Percentiles rank a stretch among this genome's conserved stretches.
phyloP scores from a whole-genome alignment of 2,888 invertebrate genomes.

The Rhaphigaster nebulosa region DNA sequence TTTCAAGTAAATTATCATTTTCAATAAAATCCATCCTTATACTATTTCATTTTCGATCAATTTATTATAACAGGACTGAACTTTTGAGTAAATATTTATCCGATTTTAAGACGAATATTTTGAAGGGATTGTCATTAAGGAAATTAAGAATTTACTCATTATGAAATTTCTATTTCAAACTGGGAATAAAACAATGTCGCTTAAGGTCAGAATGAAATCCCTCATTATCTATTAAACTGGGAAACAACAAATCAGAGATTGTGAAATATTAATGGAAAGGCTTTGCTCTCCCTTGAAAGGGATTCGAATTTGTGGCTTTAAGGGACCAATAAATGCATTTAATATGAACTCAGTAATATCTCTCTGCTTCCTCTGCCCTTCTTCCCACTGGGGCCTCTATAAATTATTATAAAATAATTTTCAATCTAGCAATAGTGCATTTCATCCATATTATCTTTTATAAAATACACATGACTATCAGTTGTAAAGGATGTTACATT shows the following conservation, averaged over 20 bases:
- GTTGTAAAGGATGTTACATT: too few relatives aligned
- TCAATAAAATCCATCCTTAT: too few relatives aligned
- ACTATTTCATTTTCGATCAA: too few relatives aligned
- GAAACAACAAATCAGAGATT: not conserved
- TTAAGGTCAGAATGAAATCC: not conserved
- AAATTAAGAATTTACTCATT: not conserved
- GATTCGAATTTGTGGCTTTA: not conserved
- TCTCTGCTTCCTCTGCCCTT: not conserved
- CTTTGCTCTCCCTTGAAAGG: not conserved
- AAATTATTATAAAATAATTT: not conserved
- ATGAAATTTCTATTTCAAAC: not conserved
- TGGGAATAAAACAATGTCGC: not conserved
- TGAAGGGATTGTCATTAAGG: not conserved
- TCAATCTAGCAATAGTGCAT: not conserved
- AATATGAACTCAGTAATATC: not conserved
- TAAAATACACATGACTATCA: not conserved
- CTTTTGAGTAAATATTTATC: not conserved
- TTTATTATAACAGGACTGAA: not conserved
- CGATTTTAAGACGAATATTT: not conserved
- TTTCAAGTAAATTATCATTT: too few relatives aligned
- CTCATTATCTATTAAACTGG: not conserved
- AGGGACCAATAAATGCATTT: slow-evolving; percentile 3
- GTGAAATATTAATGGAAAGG: not conserved
- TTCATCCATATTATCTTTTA: not conserved
- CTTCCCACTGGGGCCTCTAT: not conserved